These are phyloP conservation scores for Muscidifurax raptorellus DNA, from an alignment of 1,140 invertebrate species.

Conservation along the genomic window DNA sequence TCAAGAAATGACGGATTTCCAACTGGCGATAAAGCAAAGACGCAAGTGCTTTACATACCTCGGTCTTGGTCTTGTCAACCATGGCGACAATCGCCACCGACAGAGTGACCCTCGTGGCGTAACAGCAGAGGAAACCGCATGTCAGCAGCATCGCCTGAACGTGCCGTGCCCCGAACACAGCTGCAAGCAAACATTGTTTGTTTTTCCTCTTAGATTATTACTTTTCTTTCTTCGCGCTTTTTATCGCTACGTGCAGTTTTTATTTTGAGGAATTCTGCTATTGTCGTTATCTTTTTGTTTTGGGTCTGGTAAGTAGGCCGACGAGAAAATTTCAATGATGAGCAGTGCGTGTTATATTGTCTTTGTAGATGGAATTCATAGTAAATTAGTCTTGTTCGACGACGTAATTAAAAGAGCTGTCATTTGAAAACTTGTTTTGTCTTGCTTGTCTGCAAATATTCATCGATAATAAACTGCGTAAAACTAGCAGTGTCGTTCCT, in stretches of 20 bases:
- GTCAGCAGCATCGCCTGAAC: slow-evolving; percentile 81
- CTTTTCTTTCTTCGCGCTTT: neutral
- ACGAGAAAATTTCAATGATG: neutral
- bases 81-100: slow-evolving; percentile 86
- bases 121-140: slow-evolving; percentile 79
- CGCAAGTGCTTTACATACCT: slow-evolving; percentile 24
- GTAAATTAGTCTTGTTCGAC: too few relatives aligned
- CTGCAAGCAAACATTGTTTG: slow-evolving; percentile 43
- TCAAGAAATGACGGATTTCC: too few relatives aligned
- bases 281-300: neutral
- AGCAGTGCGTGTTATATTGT: neutral
- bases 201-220: neutral
- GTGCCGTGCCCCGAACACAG: slow-evolving; percentile 79
- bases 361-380: neutral
- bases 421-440: too few relatives aligned
- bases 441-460: too few relatives aligned
- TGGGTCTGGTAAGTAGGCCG: neutral
- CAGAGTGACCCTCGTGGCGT: slow-evolving; percentile 81
- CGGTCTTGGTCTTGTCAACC: slow-evolving; percentile 72
- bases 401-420: too few relatives aligned
- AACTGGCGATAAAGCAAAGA: neutral
- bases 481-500: too few relatives aligned
- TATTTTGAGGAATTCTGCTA: neutral
- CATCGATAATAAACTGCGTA: too few relatives aligned
- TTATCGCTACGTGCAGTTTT: neutral